Evolutionary conservation across 2,113 vertebrate genomes (phyloP).

Genomic region (Semicossyphus pulcher): DNA sequence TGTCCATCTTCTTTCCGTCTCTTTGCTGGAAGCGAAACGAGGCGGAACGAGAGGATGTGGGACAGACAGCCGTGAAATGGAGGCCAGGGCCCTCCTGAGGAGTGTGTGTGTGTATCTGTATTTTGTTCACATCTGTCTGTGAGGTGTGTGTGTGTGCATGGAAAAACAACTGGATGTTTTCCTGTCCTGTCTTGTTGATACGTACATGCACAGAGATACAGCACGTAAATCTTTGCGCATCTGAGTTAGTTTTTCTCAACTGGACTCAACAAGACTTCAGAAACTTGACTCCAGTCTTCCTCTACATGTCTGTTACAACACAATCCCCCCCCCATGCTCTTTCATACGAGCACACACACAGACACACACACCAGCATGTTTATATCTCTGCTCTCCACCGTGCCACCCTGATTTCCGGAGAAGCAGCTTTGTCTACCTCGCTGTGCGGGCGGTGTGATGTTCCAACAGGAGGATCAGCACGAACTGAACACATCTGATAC

Average conservation of each 20-base stretch:
- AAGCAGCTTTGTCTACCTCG: slow-evolving; percentile 52
- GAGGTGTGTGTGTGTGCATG: not conserved
- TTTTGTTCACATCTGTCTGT: slow-evolving; percentile 21
- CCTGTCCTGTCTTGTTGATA: slow-evolving; percentile 31
- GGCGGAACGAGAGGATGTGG: slow-evolving; percentile 82
- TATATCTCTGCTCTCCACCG: slow-evolving; percentile 63
- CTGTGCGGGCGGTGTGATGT: slow-evolving; percentile 25
- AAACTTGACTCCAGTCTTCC: slow-evolving; percentile 72
- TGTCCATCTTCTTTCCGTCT: slow-evolving; percentile 64
- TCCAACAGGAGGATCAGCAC: slow-evolving; percentile 4
- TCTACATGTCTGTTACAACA: slow-evolving; percentile 29
- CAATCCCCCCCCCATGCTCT: slow-evolving; percentile 3
- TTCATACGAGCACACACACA: slow-evolving; percentile 47
- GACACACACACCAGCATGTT: slow-evolving; percentile 64
- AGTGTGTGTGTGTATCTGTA: not conserved
- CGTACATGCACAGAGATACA: not conserved
- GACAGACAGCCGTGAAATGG: slow-evolving; percentile 82
- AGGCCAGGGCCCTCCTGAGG: slow-evolving; percentile 74
- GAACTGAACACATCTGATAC: slow-evolving; percentile 24
- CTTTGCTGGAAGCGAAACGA: slow-evolving; percentile 78
- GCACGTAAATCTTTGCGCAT: slow-evolving; percentile 28
- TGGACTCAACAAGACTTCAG: slow-evolving; percentile 52
- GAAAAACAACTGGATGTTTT: slow-evolving; percentile 13
- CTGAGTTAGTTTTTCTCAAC: slow-evolving; percentile 35
- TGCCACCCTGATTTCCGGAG: slow-evolving; percentile 77